These are phyloP conservation scores for Nymphalis io DNA, from an alignment of 1,140 invertebrate species.

Conservation along the genomic window DNA sequence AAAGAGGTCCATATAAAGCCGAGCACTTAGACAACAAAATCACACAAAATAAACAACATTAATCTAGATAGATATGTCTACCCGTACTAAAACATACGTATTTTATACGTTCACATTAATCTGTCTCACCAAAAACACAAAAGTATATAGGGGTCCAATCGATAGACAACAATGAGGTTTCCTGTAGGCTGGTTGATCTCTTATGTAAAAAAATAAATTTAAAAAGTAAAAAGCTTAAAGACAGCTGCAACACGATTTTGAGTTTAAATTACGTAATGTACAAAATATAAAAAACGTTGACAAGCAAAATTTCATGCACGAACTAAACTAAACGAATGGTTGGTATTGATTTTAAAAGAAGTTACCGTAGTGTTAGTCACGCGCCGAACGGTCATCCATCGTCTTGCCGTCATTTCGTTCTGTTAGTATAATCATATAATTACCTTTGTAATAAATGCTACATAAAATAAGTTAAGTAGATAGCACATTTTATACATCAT, in stretches of 20 bases:
- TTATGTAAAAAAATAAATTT: not conserved
- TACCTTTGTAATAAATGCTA: no score
- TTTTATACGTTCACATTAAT: not conserved
- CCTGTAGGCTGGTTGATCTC: not conserved
- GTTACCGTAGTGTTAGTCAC: slow-evolving; percentile 10
- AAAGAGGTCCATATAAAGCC: no score
- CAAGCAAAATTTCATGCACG: slow-evolving; percentile 12
- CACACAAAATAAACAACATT: not conserved
- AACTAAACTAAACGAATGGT: not conserved
- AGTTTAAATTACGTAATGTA: not conserved
- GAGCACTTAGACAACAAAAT: no score
- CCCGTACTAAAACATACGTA: not conserved
- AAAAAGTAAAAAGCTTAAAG: not conserved
- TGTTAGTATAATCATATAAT: not conserved
- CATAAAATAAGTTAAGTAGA: no score
- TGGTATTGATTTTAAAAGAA: slow-evolving; percentile 14
- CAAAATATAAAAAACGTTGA: slow-evolving; percentile 5
- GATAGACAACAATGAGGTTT: not conserved
- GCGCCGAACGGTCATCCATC: not conserved
- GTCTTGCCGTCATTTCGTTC: not conserved
- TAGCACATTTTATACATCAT: no score
- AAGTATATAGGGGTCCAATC: not conserved
- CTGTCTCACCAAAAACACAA: not conserved
- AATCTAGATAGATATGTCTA: not conserved
- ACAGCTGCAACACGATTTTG: not conserved